Percentiles rank a stretch among this genome's conserved stretches.
These are phyloP conservation scores for Fukomys damarensis DNA, from an alignment of 2,113 vertebrate genomes.

Conservation along the genomic window DNA sequence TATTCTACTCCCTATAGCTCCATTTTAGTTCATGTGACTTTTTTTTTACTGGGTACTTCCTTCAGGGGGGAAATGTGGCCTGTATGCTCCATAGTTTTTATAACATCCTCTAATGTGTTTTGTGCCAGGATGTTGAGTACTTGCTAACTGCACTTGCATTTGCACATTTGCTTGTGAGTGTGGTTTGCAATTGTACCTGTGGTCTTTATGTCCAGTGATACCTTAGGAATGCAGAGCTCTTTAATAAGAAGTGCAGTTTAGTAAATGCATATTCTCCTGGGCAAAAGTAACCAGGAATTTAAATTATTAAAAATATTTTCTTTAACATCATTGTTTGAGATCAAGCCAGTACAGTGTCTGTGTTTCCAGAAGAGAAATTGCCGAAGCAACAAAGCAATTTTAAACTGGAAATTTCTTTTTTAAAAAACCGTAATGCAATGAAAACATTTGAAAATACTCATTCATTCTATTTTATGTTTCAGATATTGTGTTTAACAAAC, in stretches of 20 bases:
- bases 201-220: neutral
- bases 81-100: neutral
- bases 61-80: neutral
- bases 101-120: neutral
- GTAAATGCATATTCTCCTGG: neutral
- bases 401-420: neutral
- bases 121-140: neutral
- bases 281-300: neutral
- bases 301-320: neutral
- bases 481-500: neutral
- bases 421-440: neutral
- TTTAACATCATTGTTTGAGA: neutral
- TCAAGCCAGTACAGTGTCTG: neutral
- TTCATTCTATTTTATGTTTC: slow-evolving; percentile 33
- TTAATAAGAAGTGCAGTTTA: slow-evolving; percentile 34
- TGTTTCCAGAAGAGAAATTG: slow-evolving; percentile 38
- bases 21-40: neutral
- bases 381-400: neutral
- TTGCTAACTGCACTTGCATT: neutral
- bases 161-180: neutral
- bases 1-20: neutral
- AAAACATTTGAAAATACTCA: slow-evolving; percentile 51
- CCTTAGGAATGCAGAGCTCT: neutral
- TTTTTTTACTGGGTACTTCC: neutral
- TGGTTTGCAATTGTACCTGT: neutral